Evolutionary conservation across 2,113 vertebrate genomes (phyloP).

Genomic region (Elaphurus davidianus): DNA sequence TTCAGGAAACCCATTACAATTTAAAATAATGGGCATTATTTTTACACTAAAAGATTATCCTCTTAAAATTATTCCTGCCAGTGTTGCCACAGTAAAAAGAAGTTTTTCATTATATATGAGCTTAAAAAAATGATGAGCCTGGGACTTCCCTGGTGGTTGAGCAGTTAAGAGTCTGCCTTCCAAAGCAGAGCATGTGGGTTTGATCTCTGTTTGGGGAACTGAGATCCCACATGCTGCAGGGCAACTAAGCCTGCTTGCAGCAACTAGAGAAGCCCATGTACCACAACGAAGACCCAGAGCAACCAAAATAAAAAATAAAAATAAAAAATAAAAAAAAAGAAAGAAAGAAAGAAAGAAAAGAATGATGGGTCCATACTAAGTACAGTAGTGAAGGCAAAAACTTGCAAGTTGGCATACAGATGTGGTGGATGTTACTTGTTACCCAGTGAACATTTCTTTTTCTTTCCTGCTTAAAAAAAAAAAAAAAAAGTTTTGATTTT

Average conservation of each 20-base stretch:
- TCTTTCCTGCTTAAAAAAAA: neutral
- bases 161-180: neutral
- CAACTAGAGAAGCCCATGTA: neutral
- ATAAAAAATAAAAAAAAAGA: neutral
- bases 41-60: neutral
- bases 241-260: neutral
- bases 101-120: neutral
- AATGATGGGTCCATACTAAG: neutral
- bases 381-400: neutral
- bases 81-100: neutral
- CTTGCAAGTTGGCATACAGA: neutral
- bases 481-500: neutral
- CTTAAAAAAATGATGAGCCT: neutral
- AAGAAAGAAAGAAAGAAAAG: neutral
- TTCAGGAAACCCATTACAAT: neutral
- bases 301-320: neutral
- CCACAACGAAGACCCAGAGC: neutral
- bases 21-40: neutral
- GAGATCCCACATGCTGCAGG: neutral
- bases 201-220: fast-evolving
- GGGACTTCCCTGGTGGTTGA: neutral
- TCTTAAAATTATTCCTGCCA: neutral
- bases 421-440: neutral
- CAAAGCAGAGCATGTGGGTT: neutral
- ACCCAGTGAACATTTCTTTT: neutral